Percentiles rank a stretch among this genome's conserved stretches.
These are phyloP conservation scores for Heteromyza rotundicornis DNA, from an alignment of 2,888 invertebrate genomes.

Conservation along the genomic window DNA sequence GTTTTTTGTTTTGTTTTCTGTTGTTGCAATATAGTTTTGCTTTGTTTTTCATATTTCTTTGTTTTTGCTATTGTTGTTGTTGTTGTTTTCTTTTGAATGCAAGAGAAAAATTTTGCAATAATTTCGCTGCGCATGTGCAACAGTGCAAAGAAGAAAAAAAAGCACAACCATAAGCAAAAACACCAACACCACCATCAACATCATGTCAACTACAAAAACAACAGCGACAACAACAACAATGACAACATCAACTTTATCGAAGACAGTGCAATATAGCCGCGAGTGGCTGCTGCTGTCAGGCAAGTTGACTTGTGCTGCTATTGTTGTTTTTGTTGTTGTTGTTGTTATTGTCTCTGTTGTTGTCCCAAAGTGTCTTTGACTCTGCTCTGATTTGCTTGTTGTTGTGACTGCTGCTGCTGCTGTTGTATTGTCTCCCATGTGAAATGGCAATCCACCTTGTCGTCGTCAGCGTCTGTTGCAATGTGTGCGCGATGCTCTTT, in stretches of 20 bases:
- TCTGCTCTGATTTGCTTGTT: constrained; percentile 17
- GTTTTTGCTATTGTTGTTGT: neutral
- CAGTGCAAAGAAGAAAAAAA: neutral
- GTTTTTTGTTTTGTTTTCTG: neutral
- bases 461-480: neutral
- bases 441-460: neutral
- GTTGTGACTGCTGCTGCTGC: neutral
- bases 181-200: neutral
- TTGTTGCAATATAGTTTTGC: neutral
- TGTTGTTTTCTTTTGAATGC: neutral
- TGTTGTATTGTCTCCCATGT: constrained; percentile 15
- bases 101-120: constrained; percentile 9
- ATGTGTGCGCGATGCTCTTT: neutral
- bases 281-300: neutral
- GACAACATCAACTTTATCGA: neutral
- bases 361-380: constrained; percentile 14
- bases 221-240: neutral
- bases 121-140: constrained; percentile 11
- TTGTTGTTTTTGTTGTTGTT: neutral
- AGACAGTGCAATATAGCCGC: neutral
- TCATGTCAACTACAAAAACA: neutral
- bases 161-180: neutral
- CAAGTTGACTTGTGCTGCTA: no score
- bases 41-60: neutral
- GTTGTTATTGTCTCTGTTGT: neutral